These are phyloP conservation scores for Drosophila pectinifera DNA, from an alignment of 1,140 invertebrate species.

Conservation along the genomic window DNA sequence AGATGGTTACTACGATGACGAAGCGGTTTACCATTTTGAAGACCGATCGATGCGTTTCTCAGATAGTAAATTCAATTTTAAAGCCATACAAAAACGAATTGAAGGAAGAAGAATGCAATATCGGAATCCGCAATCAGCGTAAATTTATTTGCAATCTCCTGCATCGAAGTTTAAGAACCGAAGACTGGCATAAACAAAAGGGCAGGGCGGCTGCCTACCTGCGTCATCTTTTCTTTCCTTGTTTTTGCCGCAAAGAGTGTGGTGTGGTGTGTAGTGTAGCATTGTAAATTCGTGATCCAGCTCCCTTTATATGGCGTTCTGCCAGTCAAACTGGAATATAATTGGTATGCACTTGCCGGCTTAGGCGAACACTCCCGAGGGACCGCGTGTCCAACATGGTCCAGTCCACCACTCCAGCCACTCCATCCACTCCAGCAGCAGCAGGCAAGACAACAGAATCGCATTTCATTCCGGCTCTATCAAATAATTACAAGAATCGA, in stretches of 20 bases:
- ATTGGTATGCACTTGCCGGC: constrained; percentile 62
- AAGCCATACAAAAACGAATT: constrained; percentile 8
- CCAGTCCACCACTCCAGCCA: constrained; percentile 4
- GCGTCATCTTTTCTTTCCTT: constrained; percentile 13
- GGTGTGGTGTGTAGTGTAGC: constrained; percentile 23
- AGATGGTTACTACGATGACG: background rate
- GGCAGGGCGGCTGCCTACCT: constrained; percentile 13
- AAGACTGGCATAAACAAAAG: constrained; percentile 36
- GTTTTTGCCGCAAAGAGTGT: constrained; percentile 4
- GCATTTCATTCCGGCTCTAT: constrained; percentile 46
- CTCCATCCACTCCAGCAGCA: background rate
- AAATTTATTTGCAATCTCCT: constrained; percentile 63
- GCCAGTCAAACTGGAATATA: constrained; percentile 57
- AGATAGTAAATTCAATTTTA: constrained; percentile 26
- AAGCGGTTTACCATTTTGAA: constrained; percentile 10
- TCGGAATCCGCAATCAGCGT: constrained; percentile 32
- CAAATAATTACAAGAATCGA: constrained; percentile 53
- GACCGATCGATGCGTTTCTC: constrained; percentile 3
- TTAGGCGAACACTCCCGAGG: constrained; percentile 50
- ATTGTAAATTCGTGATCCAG: constrained; percentile 40
- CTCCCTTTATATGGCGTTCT: constrained; percentile 51
- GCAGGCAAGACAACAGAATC: constrained; percentile 36
- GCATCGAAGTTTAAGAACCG: constrained; percentile 22
- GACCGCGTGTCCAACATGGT: constrained; percentile 36
- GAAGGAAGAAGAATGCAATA: constrained; percentile 14